Evolutionary conservation across 2,888 invertebrate genomes (phyloP), one percentile per base, ranked within the genome.

Genomic region (Neria commutata): DNA sequence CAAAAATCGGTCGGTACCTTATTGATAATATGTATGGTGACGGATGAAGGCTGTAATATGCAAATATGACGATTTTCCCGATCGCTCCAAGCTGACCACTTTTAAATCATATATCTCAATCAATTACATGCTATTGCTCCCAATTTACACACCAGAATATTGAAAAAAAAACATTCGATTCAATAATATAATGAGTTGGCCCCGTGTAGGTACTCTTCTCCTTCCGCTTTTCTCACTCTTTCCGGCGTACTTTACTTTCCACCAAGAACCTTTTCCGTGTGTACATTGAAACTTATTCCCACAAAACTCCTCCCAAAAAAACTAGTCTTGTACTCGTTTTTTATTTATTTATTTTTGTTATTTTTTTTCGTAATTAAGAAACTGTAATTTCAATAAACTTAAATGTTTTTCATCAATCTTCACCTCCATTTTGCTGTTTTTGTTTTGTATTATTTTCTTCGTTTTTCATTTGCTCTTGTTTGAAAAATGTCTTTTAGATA

Each of bases 371-470:
- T 81, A 79, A 81, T 81, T 81, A 81, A 81, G 80, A 81, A 81
- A 81, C 81, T 81, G 81, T 81, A 81, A 81, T 81, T 81, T 81
- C 80, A 80, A 81, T 80, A 80, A 81, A 81, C 81, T 80, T 80
- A 81, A 81, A 80, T 78, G 70, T 72, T 58, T 59, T 69, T 75
- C 72, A 72, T 77, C 74, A 74, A 75, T 76, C 75, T 75, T 77
- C 72, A 69, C 74, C 74, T 74, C 73, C 72, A 65, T 71, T 67
- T 72, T n/a, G 19, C n/a, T n/a, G 11, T 55, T 56, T 33, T 17
- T 53, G 24, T 19, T 52, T 11, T 45, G 8, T 45, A 16, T 11
- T 45, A 45, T 16, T 45, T 8, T 48, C 2, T 48, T 34, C 33
- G 50, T 29, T 50, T 50, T n/a, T n/a, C n/a, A n/a, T n/a, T 34